phyloP scores from a whole-genome alignment of 2,888 invertebrate genomes.

The Eilema sororculum region DNA sequence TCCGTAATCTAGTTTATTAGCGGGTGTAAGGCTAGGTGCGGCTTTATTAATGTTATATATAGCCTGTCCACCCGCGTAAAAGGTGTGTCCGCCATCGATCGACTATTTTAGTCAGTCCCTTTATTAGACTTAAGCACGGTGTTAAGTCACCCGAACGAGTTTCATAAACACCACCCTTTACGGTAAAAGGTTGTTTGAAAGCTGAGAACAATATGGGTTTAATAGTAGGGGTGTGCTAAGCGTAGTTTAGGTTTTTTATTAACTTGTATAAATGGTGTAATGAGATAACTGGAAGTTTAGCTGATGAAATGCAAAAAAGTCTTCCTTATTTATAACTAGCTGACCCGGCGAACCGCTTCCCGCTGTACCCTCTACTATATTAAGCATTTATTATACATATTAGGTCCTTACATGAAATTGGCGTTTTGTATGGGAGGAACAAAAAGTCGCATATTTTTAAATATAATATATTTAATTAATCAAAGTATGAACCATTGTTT shows the following conservation, averaged over 20 bases:
- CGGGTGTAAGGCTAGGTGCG: slow-evolving; percentile 66
- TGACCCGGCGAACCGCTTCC: too few species aligned
- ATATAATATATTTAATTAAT: too few species aligned
- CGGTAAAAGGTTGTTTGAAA: slow-evolving; percentile 44
- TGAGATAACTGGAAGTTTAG: background rate
- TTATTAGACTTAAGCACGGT: slow-evolving; percentile 45
- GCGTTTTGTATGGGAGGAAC: too few species aligned
- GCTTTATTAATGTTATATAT: slow-evolving; percentile 69
- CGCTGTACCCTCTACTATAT: too few species aligned
- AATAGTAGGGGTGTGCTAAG: background rate
- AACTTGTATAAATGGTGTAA: background rate
- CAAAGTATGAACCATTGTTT: too few species aligned
- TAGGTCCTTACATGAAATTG: too few species aligned
- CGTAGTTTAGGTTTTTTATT: background rate
- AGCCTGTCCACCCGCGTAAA: slow-evolving; percentile 61
- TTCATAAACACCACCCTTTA: slow-evolving; percentile 28
- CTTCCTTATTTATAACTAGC: too few species aligned
- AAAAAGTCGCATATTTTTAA: too few species aligned
- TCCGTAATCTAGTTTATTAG: slow-evolving; percentile 72
- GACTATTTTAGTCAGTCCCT: slow-evolving; percentile 47
- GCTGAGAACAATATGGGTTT: slow-evolving; percentile 34
- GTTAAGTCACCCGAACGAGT: slow-evolving; percentile 38
- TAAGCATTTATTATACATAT: too few species aligned
- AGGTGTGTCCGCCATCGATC: slow-evolving; percentile 73
- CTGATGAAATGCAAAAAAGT: too few species aligned